These are phyloP conservation scores for Catostylus mosaicus DNA, from an alignment of 30 jellyfish, hydroid and myxozoan genomes.

Conservation along the genomic window DNA sequence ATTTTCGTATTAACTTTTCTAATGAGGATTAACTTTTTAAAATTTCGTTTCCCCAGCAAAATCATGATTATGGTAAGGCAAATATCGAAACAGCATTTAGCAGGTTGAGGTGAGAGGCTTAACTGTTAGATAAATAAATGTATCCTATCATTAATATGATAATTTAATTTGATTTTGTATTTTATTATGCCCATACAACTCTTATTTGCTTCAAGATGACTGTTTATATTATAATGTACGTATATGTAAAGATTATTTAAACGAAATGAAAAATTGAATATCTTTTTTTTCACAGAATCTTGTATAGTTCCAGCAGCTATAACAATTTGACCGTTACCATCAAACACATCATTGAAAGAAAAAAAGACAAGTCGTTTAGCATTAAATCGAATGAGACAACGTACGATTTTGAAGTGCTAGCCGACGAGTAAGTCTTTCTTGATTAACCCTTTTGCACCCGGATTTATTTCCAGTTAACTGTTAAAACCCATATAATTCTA, in stretches of 20 bases:
- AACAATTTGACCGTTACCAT: constrained; percentile 33
- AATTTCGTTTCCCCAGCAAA: constrained; percentile 31
- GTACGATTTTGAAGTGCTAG: constrained; percentile 19
- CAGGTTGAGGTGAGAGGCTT: constrained; percentile 68
- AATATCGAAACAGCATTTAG: constrained; percentile 70
- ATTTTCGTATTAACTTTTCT: too few relatives aligned
- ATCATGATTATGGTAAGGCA: constrained; percentile 67
- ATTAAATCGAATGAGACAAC: constrained; percentile 17
- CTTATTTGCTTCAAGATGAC: too few relatives aligned
- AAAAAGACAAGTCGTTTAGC: constrained; percentile 20
- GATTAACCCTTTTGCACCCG: too few relatives aligned
- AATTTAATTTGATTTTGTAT: too few relatives aligned
- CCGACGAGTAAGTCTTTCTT: constrained; percentile 83
- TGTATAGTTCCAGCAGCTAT: constrained; percentile 57
- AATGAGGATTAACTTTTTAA: too few relatives aligned
- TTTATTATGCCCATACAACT: too few relatives aligned
- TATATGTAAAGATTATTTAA: background rate
- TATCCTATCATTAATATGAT: too few relatives aligned
- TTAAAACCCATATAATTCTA: too few relatives aligned
- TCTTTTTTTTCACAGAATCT: constrained; percentile 30
- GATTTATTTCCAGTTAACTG: too few relatives aligned
- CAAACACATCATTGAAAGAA: constrained; percentile 61
- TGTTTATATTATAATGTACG: too few relatives aligned
- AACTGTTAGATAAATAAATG: too few relatives aligned
- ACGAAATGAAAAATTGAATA: background rate